Evolutionary conservation across 1,140 invertebrate species (phyloP).

Genomic region (Leptoteleia sp.): DNA sequence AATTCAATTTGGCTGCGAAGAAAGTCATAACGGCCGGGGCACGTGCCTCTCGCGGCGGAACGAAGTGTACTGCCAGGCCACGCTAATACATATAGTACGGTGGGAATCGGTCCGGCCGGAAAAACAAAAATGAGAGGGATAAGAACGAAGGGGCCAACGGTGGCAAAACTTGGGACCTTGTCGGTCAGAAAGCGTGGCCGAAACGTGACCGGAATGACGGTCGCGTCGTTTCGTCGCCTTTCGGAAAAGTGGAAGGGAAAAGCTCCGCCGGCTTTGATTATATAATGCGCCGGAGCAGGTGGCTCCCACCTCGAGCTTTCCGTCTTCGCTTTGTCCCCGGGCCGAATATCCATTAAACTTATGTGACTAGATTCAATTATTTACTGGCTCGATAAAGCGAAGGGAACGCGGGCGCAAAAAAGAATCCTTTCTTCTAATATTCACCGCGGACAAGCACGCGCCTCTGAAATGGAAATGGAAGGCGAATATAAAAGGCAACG

Average conservation of each 20-base stretch:
- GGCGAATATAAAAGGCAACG: constrained; percentile 40
- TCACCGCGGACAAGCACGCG: too few relatives aligned
- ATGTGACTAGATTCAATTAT: too few relatives aligned
- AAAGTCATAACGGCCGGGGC: constrained; percentile 40
- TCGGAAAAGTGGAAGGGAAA: constrained; percentile 46
- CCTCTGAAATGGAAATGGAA: constrained; percentile 46
- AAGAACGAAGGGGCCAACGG: too few relatives aligned
- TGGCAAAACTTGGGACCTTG: constrained; percentile 21
- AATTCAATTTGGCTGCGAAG: constrained; percentile 50
- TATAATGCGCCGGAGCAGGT: constrained; percentile 54
- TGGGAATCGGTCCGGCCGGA: too few relatives aligned
- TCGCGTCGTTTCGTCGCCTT: constrained; percentile 25
- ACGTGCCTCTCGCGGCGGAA: constrained; percentile 30
- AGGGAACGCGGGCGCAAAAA: too few relatives aligned
- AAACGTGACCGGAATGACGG: constrained; percentile 48
- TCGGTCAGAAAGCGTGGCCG: constrained; percentile 54
- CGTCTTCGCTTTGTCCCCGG: constrained; percentile 44
- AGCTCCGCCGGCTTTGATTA: constrained; percentile 62
- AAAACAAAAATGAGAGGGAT: too few relatives aligned
- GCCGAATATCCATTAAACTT: too few relatives aligned
- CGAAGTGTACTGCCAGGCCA: not conserved
- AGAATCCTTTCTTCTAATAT: too few relatives aligned
- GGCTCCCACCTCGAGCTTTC: constrained; percentile 49
- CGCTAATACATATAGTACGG: too few relatives aligned
- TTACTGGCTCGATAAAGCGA: too few relatives aligned